Conservation (phyloP, 2,888 invertebrate species). For the Tetragnatha montana region DNA sequence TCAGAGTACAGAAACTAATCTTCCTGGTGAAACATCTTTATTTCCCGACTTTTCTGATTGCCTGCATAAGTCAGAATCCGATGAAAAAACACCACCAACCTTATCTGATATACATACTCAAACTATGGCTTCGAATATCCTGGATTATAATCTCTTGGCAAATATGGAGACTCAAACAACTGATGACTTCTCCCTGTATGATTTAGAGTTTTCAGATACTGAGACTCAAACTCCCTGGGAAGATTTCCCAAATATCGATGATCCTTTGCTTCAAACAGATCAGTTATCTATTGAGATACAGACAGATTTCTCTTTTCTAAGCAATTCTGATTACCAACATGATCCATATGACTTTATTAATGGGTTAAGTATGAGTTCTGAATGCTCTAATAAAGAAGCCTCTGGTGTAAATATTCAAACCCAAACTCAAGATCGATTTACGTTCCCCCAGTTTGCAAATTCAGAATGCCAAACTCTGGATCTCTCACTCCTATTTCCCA, state of each 20-base stretch:
- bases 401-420: conserved; percentile 57
- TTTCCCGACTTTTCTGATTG: conserved; percentile 40
- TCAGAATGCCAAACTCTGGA: conserved; percentile 65
- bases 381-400: conserved; percentile 33
- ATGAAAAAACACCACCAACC: conserved; percentile 13
- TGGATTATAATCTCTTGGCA: conserved; percentile 56
- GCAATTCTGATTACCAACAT: background rate
- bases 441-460: conserved; percentile 57
- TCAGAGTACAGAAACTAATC: background rate
- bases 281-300: conserved; percentile 68
- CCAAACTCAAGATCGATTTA: conserved; percentile 58
- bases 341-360: conserved; percentile 56
- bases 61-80: conserved; percentile 12
- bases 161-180: conserved; percentile 69
- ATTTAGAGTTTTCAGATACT: conserved; percentile 72
- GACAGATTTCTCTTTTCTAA: conserved; percentile 58
- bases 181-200: conserved; percentile 69
- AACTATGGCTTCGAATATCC: conserved; percentile 32
- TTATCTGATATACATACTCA: conserved; percentile 64
- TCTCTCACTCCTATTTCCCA: conserved; percentile 37
- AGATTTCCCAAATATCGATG: conserved; percentile 64
- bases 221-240: conserved; percentile 73
- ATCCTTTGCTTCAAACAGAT: conserved; percentile 42
- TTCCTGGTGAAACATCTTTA: background rate
- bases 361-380: conserved; percentile 18